phyloP scores from a whole-genome alignment of 2,797 vertebrate species.

The Esox lucius region DNA sequence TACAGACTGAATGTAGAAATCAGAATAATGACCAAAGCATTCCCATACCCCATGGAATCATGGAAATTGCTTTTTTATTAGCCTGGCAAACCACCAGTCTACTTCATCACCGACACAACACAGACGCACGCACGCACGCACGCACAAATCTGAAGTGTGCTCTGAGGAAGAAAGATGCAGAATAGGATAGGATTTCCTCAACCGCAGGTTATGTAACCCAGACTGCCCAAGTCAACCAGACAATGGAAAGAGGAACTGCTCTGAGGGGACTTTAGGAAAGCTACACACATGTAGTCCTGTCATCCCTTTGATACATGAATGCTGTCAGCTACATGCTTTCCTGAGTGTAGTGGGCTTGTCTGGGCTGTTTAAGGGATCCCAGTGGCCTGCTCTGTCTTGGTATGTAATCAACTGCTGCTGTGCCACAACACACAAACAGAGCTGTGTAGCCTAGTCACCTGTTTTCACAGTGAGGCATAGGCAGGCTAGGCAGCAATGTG shows the following conservation, averaged over 20 bases:
- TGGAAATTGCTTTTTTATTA: slow-evolving; percentile 23
- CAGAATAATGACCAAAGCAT: slow-evolving; percentile 51
- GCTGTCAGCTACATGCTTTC: neutral
- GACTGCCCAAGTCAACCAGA: slow-evolving; percentile 31
- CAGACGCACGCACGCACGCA: neutral
- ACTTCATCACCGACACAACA: slow-evolving; percentile 21
- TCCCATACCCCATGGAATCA: slow-evolving; percentile 35
- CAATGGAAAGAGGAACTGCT: slow-evolving; percentile 17
- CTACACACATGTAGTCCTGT: neutral
- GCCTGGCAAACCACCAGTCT: slow-evolving; percentile 7
- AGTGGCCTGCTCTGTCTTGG: slow-evolving; percentile 1
- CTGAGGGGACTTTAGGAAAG: neutral
- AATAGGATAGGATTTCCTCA: neutral
- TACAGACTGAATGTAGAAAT: slow-evolving; percentile 19
- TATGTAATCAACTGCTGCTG: slow-evolving; percentile 31
- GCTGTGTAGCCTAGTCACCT: neutral
- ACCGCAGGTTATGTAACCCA: too few relatives aligned
- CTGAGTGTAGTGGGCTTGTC: neutral
- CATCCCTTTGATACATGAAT: slow-evolving; percentile 2
- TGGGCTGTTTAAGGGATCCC: slow-evolving; percentile 16
- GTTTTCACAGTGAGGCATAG: neutral
- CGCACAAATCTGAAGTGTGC: neutral
- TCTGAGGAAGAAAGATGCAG: neutral
- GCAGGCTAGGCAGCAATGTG: slow-evolving; percentile 8
- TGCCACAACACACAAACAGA: slow-evolving; percentile 15